Base-by-base conservation (phyloP, 2,797 vertebrate species). In the Sternarchorhynchus goeldii region DNA sequence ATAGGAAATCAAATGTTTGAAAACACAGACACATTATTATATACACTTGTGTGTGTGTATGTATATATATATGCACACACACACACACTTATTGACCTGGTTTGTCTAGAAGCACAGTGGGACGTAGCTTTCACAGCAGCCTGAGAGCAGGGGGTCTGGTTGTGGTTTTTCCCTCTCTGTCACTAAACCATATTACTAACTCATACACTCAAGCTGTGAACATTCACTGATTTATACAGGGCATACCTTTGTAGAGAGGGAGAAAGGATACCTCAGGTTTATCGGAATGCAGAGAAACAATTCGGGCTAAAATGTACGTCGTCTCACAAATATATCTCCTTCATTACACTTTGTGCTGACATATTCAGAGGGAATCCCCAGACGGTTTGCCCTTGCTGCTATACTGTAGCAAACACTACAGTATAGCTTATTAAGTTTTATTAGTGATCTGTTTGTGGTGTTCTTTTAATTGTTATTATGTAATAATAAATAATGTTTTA, bases 1-100 rank as follows among this genome's bases (percentile, higher is more conserved):
- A 56, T 31, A 21, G 76, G 68, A 78, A 78, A 66, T 73, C 34
- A 58, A 57, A 39, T 6, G 45, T 66, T 50, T 66, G 21, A 73
- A 50, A 18, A 73, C 1, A 36, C 31, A 21, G 65, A 56, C 65
- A 60, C 20, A 29, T 25, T 60, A 6, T 10, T 25, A 25, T 25
- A 25, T 25, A 25, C 25, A 25, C 25, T 25, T 25, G 25, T 25
- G 25, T 25, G 25, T 25, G 25, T 25, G 25, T 25, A 1, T 25
- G 25, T 25, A 1, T 25, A 1, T 25, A n/a, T n/a, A n/a, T n/a
- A n/a, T n/a, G n/a, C 25, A 25, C 25, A 25, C 25, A 25, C 25
- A 25, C 25, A 25, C 25, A 25, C 25, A 25, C 25, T 25, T 25
- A 25, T 25, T 25, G 16, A 32, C 60, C 20, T 16, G 29, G 29